phyloP scores from a whole-genome alignment of 2,797 vertebrate species.

The Labeo calbasu region DNA sequence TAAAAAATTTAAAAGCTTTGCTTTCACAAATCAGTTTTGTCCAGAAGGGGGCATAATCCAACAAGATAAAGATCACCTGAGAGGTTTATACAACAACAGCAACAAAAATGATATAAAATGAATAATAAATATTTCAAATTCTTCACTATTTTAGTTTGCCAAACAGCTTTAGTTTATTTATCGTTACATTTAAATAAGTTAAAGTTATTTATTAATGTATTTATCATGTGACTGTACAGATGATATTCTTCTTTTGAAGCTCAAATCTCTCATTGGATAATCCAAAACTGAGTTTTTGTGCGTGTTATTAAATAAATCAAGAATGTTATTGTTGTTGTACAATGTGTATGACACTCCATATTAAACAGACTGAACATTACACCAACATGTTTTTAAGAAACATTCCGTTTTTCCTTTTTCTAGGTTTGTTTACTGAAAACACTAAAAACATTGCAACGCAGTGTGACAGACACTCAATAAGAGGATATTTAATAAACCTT shows the following conservation, averaged over 20 bases:
- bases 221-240: background rate
- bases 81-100: background rate
- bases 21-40: background rate
- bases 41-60: slow-evolving; percentile 1
- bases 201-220: background rate
- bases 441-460: background rate
- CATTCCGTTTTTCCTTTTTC: background rate
- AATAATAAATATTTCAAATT: no score
- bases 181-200: no score
- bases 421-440: background rate
- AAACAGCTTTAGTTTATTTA: background rate
- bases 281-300: background rate
- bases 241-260: background rate
- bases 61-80: background rate
- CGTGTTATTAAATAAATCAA: background rate
- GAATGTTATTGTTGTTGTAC: background rate
- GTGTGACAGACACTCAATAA: background rate
- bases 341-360: background rate
- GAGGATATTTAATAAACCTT: background rate
- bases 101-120: background rate
- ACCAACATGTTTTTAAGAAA: background rate
- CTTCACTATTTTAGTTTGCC: background rate
- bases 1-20: no score
- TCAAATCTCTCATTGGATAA: background rate
- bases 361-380: background rate